Evolutionary conservation across 2,888 invertebrate species (phyloP), one percentile per base, ranked within the genome.

Genomic region (Gymnoscelis rufifasciata): DNA sequence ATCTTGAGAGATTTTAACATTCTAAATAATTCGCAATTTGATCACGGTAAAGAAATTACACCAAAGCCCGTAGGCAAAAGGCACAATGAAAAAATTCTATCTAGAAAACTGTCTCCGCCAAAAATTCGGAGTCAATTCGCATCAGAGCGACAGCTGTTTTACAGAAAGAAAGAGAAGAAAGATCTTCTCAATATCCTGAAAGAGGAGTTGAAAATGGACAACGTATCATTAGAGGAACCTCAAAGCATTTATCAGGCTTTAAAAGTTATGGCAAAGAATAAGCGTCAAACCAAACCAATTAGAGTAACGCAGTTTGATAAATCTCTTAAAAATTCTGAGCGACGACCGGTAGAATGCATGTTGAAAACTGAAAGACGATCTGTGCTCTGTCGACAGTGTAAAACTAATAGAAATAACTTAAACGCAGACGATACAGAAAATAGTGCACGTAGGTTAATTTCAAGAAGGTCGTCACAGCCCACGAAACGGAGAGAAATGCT

Each of bases 171-270:
- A 0, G 60, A 58, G 5, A 79, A 75, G 38, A 64, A 59, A 14
- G 54, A 59, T 1, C 51, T 83, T 2, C 37, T 82, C 0, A 68
- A 71, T 3, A 38, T 68, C 3, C 45, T 83, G 3, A 82, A 77
- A 54, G 62, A 74, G 13, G 62, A 83, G 38, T 43, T 83, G 0
- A 57, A 42, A 31, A 62, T 65, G 48, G 65, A 69, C 0, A 38
- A 49, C 0, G 29, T 52, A 1, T 47, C 27, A 0, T 68, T 59
- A 8, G 66, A 71, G 15, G 74, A 81, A 23, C 81, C 81, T 0
- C 56, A 63, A 28, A 80, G 67, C 26, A 56, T 83, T 3, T 78
- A 61, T 39, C 59, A 82, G 52, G 77, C 83, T 0, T 50, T 83
- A n/a, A 71, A 63, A 51, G 51, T 72, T 0, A 74, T 83, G 46